These are phyloP conservation scores for Pseudomyrmex sp. DNA, from an alignment of 1,140 invertebrate genomes.

Conservation along the genomic window DNA sequence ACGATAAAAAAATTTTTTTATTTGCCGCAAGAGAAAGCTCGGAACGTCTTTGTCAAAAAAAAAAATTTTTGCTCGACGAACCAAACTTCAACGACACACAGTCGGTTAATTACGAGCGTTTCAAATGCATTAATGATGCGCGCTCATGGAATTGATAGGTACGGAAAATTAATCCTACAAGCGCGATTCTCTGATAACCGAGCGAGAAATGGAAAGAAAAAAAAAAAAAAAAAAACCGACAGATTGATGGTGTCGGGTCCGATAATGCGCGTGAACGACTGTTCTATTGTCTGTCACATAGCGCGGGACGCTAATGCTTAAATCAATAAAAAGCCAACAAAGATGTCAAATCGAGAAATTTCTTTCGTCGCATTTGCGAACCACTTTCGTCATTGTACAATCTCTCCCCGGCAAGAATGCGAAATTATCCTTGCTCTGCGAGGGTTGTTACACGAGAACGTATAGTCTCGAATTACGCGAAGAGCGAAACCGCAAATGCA, in stretches of 20 bases:
- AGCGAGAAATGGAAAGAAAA: not conserved
- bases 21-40: too few relatives aligned
- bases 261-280: conserved; percentile 64
- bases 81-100: too few relatives aligned
- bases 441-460: not conserved
- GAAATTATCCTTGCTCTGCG: conserved; percentile 23
- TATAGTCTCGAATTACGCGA: not conserved
- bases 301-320: conserved; percentile 74
- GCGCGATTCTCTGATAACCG: not conserved
- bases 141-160: not conserved
- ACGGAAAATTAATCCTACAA: conserved; percentile 39
- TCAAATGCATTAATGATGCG: not conserved
- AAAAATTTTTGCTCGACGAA: too few relatives aligned
- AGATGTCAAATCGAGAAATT: conserved; percentile 39
- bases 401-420: not conserved
- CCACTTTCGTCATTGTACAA: not conserved
- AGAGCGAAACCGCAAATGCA: not conserved
- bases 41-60: too few relatives aligned
- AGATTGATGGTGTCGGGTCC: conserved; percentile 15
- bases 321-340: conserved; percentile 74
- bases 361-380: conserved; percentile 15
- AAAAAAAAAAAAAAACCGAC: conserved; percentile 20
- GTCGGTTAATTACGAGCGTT: too few relatives aligned
- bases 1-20: too few relatives aligned
- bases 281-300: conserved; percentile 66